A percentile compares a stretch with the other conserved stretches of the same genome.
phyloP scores from a whole-genome alignment of 2,888 invertebrate species.

The Apocheima hispidaria region DNA sequence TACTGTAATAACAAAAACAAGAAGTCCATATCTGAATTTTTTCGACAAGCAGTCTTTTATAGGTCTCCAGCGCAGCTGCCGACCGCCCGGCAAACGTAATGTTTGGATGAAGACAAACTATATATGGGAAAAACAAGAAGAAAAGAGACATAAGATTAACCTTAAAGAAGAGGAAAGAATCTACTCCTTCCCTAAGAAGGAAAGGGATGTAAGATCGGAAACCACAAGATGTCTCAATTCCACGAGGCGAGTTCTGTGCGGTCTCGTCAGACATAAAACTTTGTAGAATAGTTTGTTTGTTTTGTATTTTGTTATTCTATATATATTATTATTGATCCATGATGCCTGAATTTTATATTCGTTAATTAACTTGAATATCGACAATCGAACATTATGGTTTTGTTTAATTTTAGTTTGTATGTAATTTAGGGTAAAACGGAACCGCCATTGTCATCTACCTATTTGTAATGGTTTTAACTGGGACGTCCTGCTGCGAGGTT shows the following conservation, averaged over 20 bases:
- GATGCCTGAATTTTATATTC: too few relatives aligned
- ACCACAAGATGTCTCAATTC: slow-evolving; percentile 87
- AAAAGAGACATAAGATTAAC: slow-evolving; percentile 74
- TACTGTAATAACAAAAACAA: not conserved
- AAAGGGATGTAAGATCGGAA: slow-evolving; percentile 82
- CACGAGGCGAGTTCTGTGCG: slow-evolving; percentile 83
- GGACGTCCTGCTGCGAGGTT: too few relatives aligned
- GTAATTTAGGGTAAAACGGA: not conserved
- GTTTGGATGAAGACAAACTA: slow-evolving; percentile 83
- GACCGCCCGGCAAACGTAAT: slow-evolving; percentile 74
- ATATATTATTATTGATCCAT: slow-evolving; percentile 1
- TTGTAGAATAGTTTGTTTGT: slow-evolving; percentile 76
- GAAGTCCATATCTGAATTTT: slow-evolving; percentile 56
- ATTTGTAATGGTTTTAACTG: too few relatives aligned
- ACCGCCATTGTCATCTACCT: not conserved
- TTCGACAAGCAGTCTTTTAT: slow-evolving; percentile 79
- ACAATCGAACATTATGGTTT: not conserved
- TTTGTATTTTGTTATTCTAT: slow-evolving; percentile 47
- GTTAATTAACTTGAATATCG: not conserved
- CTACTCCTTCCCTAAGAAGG: slow-evolving; percentile 58
- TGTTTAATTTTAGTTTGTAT: not conserved
- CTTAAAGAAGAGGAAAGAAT: slow-evolving; percentile 78
- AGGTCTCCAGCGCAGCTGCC: slow-evolving; percentile 82
- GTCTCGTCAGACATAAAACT: slow-evolving; percentile 79
- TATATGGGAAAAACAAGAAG: slow-evolving; percentile 76